Evolutionary conservation across 2,888 invertebrate genomes (phyloP).

Genomic region (Oligia strigilis): DNA sequence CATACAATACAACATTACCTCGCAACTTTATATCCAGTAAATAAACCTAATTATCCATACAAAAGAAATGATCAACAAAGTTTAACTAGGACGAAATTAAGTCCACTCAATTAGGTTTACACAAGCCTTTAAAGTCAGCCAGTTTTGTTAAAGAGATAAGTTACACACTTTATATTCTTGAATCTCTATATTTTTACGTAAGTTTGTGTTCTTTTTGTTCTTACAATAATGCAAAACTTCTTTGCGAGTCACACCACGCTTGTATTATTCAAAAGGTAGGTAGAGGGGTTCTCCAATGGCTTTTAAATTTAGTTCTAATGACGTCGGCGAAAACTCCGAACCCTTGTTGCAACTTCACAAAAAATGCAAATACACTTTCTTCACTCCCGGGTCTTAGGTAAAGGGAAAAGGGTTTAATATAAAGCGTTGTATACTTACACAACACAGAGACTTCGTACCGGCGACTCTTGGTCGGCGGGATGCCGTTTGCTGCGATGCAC

Average conservation of each 20-base stretch:
- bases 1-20: conserved; percentile 46
- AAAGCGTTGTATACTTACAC: conserved; percentile 91
- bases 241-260: conserved; percentile 39
- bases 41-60: conserved; percentile 65
- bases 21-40: conserved; percentile 48
- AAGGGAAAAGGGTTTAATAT: conserved; percentile 5
- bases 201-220: conserved; percentile 54
- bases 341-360: conserved; percentile 36
- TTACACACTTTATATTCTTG: conserved; percentile 69
- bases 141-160: conserved; percentile 72
- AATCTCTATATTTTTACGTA: conserved; percentile 65
- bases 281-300: conserved; percentile 19
- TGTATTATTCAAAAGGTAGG: conserved; percentile 45
- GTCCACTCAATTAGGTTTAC: conserved; percentile 73
- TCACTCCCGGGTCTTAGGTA: background rate
- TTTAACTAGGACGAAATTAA: conserved; percentile 73
- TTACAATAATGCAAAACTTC: conserved; percentile 46
- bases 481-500: conserved; percentile 95
- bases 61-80: conserved; percentile 70
- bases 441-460: conserved; percentile 95
- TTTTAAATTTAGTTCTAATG: conserved; percentile 47
- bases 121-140: conserved; percentile 66
- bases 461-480: conserved; percentile 96
- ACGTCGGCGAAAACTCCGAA: conserved; percentile 13
- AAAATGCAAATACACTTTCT: conserved; percentile 41